Base-by-base conservation (phyloP, 2,888 invertebrate genomes). In the Erynnis tages region DNA sequence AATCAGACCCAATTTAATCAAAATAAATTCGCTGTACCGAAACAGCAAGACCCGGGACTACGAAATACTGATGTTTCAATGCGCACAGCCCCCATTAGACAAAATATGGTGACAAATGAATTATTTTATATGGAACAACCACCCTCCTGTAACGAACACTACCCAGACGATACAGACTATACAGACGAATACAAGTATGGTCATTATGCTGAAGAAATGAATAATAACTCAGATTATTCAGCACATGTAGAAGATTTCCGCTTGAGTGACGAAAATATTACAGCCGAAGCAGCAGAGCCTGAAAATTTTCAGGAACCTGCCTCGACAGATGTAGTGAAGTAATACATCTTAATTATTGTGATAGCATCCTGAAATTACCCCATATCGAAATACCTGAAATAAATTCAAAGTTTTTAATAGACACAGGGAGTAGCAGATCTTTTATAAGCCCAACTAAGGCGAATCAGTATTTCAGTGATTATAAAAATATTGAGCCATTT, bases 341-440 rank as follows among this genome's bases (percentile, higher is more conserved):
- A 11, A 38, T 38, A 38, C 23, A 38, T 13, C 1, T 38, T 13
- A 38, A 38, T 23, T 38, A n/a, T n/a, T n/a, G 38, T 3, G 38
- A 38, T 23, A 38, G 8, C 1, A n/a, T n/a, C n/a, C 1, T 4
- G 1, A 38, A 38, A 13, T 7, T 38, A 13, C 38, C 38, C 3
- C 27, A 41, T 27, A 43, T 43, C 19, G n/a, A 11, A 1, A 43
- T 43, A 10, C 29, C 43, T 1, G 56, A 59, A 35, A 45, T 58
- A n/a, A 32, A 52, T 7, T 35, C 56, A 6, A 54, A 41, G 30
- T 54, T 58, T 25, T 54, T 60, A 47, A 57, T 59, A 8, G 60
- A 62, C 14, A 58, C 62, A 1, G 62, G 58, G n/a, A 57, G 59
- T 11, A 41, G 47, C 1, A n/a, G 61, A 14, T 57, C 53, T 7